phyloP scores from a whole-genome alignment of 2,113 vertebrate genomes.

The Crotophaga sulcirostris region DNA sequence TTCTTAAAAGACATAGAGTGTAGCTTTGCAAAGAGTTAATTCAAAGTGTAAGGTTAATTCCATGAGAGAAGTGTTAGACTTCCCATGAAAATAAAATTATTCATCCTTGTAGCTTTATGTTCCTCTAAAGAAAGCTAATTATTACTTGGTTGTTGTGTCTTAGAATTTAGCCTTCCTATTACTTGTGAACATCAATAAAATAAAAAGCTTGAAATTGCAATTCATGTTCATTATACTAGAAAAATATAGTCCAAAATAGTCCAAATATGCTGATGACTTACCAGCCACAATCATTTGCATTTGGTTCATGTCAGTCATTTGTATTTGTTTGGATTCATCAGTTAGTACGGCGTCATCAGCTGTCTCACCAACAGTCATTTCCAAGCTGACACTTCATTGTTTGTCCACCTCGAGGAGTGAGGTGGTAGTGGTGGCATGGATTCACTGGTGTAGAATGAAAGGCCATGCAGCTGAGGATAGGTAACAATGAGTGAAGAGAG shows the following conservation, averaged over 20 bases:
- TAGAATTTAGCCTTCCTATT: constrained; percentile 35
- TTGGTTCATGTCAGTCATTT: background rate
- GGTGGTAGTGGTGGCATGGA: background rate
- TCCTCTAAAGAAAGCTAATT: constrained; percentile 49
- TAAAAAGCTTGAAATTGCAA: constrained; percentile 6
- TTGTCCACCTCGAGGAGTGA: rapidly evolving
- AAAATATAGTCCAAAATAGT: background rate
- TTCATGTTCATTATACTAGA: background rate
- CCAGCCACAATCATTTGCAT: background rate
- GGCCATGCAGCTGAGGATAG: background rate
- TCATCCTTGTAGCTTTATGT: constrained; percentile 43
- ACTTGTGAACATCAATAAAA: constrained; percentile 1
- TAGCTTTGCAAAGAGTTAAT: constrained; percentile 38
- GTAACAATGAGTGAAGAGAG: background rate
- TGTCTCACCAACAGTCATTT: background rate
- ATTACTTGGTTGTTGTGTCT: background rate
- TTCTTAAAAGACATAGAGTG: background rate
- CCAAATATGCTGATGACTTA: background rate
- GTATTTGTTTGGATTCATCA: rapidly evolving
- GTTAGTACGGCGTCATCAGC: background rate
- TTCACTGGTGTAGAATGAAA: background rate
- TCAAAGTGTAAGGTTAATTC: constrained; percentile 33
- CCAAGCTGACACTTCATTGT: rapidly evolving
- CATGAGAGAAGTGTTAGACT: background rate
- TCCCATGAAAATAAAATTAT: constrained; percentile 39